phyloP scores from a whole-genome alignment of 2,888 invertebrate genomes.

The Ceraclea dissimilis region DNA sequence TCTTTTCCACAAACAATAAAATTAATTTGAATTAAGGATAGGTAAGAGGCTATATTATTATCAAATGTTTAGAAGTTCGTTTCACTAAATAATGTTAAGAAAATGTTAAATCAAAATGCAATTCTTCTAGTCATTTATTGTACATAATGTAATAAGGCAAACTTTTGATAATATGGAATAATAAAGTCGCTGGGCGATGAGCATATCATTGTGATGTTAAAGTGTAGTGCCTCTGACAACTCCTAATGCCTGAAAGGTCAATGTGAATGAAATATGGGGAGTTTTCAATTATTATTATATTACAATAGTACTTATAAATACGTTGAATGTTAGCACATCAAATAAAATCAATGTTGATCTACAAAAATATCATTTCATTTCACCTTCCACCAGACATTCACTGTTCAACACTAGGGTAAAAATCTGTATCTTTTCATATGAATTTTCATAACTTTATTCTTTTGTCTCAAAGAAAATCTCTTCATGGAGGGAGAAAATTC shows the following conservation, averaged over 20 bases:
- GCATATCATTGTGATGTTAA: constrained; percentile 43
- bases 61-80: too few relatives aligned
- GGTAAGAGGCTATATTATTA: too few relatives aligned
- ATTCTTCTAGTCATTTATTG: background rate
- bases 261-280: constrained; percentile 5
- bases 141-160: background rate
- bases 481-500: too few relatives aligned
- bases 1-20: too few relatives aligned
- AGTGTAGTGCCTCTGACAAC: constrained; percentile 37
- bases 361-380: background rate
- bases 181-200: constrained; percentile 26
- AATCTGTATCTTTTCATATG: too few relatives aligned
- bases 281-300: constrained; percentile 16
- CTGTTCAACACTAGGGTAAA: background rate
- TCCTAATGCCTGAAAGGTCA: constrained; percentile 13
- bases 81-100: background rate
- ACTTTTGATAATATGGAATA: background rate
- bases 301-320: constrained; percentile 16
- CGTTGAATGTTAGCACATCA: constrained; percentile 16
- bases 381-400: background rate
- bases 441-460: too few relatives aligned
- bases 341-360: constrained; percentile 1
- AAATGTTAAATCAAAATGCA: background rate
- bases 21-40: too few relatives aligned
- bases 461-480: too few relatives aligned